Percentiles rank a stretch among this genome's conserved stretches.
These are phyloP conservation scores for Eonycteris spelaea DNA, from an alignment of 2,113 vertebrate species.

Conservation along the genomic window DNA sequence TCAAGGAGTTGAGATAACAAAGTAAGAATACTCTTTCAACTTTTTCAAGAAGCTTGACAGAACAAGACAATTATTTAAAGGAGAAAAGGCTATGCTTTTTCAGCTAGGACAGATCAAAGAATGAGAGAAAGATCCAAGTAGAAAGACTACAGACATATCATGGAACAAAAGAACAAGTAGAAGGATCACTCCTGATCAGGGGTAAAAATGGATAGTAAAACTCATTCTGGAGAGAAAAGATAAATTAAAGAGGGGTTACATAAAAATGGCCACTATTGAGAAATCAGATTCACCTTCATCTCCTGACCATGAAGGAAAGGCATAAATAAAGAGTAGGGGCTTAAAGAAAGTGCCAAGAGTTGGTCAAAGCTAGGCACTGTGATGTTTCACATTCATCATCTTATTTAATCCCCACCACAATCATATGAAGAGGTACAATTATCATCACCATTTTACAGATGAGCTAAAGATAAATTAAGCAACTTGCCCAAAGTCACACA, in stretches of 20 bases:
- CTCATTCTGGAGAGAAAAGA: neutral
- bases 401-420: neutral
- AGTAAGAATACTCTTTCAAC: neutral
- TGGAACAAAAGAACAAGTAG: neutral
- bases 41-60: conserved; percentile 9
- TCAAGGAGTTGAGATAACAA: neutral
- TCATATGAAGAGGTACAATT: neutral
- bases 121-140: neutral
- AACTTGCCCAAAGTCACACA: neutral
- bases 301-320: neutral
- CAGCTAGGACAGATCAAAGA: neutral
- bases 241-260: neutral
- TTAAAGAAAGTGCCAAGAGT: neutral
- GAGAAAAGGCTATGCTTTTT: neutral
- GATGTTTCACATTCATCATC: neutral
- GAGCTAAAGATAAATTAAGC: conserved; percentile 6
- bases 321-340: neutral
- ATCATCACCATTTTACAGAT: neutral
- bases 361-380: neutral
- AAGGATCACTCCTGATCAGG: neutral
- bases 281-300: neutral
- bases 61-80: neutral
- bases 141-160: neutral
- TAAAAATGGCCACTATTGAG: neutral
- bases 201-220: neutral